Base-by-base conservation (phyloP, 2,888 invertebrate genomes). In the Argyresthia goedartella region DNA sequence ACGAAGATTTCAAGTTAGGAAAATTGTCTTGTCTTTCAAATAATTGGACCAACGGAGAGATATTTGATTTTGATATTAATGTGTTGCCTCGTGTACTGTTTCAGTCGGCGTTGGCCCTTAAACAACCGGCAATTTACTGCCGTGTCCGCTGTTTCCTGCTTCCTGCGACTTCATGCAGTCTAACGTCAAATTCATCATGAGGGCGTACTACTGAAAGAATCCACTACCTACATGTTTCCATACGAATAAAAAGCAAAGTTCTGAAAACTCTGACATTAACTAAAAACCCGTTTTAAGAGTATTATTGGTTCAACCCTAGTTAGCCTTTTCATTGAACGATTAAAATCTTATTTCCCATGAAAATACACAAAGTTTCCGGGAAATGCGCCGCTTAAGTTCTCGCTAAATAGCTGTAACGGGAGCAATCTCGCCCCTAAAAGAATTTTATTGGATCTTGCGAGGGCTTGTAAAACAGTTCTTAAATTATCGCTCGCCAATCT, bases 1-100 rank as follows among this genome's bases (percentile, higher is more conserved):
- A 67, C 66, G 65, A 57, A 64, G 65, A 61, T 66, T 65, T 61
- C 59, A 65, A 64, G 62, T 61, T 58, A 56, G 62, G 60, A 55
- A 57, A 57, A 56, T 59, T 51, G 34, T 49, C 39, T 49, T 36
- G 49, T 49, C 49, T 36, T 16, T 9, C 14, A 36, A 49, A 49
- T 49, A 49, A 36, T 49, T 49, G 36, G 39, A 14, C 16, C 15
- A 49, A 14, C 15, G 25, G 25, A 25, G 25, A 25, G 25, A 25
- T 25, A 4, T 6, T 2, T 4, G 25, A 25, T 25, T 25, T 25
- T 25, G 25, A 25, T 6, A 25, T 25, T 25, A 2, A 25, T 25
- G 25, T 25, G 25, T 25, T 25, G 25, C 25, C 25, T 25, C 25
- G 25, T 25, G 6, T 25, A 4, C 25, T 4, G 25, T 25, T 25